These are phyloP conservation scores for Thaleichthys pacificus DNA, from an alignment of 2,797 vertebrate genomes.

Conservation along the genomic window DNA sequence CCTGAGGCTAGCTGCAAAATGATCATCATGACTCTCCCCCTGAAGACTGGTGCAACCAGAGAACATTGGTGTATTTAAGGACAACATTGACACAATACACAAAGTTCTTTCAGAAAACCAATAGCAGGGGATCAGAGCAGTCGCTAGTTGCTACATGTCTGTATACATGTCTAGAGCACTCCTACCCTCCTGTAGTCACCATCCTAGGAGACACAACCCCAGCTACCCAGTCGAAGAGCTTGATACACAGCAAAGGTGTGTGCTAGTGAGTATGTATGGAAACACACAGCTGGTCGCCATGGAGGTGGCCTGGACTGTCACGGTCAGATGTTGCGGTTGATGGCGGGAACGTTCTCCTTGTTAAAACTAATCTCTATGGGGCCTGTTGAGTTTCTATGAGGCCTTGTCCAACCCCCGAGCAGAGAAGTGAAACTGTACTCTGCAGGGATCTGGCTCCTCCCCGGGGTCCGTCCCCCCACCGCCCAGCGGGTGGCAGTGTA, in stretches of 20 bases:
- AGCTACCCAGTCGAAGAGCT: neutral
- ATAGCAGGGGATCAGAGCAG: neutral
- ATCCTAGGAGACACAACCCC: neutral
- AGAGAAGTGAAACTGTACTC: neutral
- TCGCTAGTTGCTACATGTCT: neutral
- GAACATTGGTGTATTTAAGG: too few relatives aligned
- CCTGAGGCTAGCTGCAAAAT: neutral
- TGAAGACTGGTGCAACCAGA: neutral
- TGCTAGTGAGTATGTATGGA: neutral
- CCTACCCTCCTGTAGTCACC: neutral
- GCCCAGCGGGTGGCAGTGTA: constrained; percentile 6
- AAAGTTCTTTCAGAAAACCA: too few relatives aligned
- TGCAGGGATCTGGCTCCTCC: neutral
- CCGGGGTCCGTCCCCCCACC: too few relatives aligned
- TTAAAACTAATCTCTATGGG: neutral
- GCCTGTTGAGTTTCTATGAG: neutral
- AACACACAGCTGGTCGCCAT: neutral
- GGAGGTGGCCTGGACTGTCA: neutral
- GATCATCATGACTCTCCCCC: neutral
- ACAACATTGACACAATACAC: too few relatives aligned
- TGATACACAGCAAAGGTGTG: neutral
- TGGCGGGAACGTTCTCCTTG: neutral
- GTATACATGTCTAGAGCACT: neutral
- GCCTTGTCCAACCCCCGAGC: neutral
- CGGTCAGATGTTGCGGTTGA: neutral